A percentile compares a stretch with the other conserved stretches of the same genome.
phyloP scores from a whole-genome alignment of 2,888 invertebrate species.

The Apamea anceps region DNA sequence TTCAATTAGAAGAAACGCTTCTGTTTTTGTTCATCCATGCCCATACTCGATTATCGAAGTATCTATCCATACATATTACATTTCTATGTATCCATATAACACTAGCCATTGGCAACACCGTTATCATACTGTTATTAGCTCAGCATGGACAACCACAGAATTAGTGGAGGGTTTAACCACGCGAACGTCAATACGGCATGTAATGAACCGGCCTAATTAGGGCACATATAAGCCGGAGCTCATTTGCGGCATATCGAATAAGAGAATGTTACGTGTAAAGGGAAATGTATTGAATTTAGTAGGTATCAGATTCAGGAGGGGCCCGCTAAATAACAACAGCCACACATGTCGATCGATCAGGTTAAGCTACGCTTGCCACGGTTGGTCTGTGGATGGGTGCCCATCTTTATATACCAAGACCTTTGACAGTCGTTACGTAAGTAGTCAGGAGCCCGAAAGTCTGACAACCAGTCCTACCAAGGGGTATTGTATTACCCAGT shows the following conservation, averaged over 20 bases:
- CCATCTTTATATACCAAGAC: too few relatives aligned
- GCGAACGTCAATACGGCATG: conserved; percentile 61
- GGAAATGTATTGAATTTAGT: conserved; percentile 5
- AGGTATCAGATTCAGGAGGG: background rate
- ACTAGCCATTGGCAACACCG: conserved; percentile 13
- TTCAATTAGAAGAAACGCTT: background rate
- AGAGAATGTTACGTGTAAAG: conserved; percentile 7
- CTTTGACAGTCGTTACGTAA: too few relatives aligned
- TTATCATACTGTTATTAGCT: conserved; percentile 42
- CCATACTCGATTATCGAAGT: background rate
- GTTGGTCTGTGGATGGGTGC: too few relatives aligned
- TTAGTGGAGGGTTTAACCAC: conserved; percentile 56
- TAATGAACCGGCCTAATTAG: conserved; percentile 69
- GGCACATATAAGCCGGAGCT: conserved; percentile 62
- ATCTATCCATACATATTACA: background rate
- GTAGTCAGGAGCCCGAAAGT: too few relatives aligned
- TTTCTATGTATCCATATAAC: background rate
- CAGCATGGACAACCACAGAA: conserved; percentile 45
- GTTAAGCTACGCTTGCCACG: too few relatives aligned
- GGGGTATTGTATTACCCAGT: too few relatives aligned
- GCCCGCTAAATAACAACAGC: too few relatives aligned
- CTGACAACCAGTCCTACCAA: too few relatives aligned
- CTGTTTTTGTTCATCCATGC: background rate
- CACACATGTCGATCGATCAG: too few relatives aligned
- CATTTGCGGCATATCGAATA: conserved; percentile 58